Conservation (phyloP, 2,888 invertebrate genomes). For the Mesochorus sp. region DNA sequence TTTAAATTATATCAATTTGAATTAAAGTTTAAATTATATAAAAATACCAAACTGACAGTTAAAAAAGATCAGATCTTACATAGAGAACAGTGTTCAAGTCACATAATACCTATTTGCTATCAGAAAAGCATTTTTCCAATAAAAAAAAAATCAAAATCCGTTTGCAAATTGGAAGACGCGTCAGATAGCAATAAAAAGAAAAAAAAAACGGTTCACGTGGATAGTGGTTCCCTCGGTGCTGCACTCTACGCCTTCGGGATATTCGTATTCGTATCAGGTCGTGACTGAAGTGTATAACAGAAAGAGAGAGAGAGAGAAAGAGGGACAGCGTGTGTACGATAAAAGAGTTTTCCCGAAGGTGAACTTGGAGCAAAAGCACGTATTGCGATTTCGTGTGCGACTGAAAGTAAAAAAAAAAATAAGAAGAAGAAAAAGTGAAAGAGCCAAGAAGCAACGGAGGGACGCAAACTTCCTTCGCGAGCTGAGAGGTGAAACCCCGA, state of each 20-base stretch:
- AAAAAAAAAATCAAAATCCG: no score
- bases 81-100: no score
- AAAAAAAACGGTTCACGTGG: constrained; percentile 1
- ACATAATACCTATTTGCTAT: no score
- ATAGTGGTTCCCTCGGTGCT: constrained; percentile 6
- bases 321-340: constrained; percentile 11
- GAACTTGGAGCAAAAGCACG: constrained; percentile 51
- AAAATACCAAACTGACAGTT: no score
- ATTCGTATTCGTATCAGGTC: constrained; percentile 53
- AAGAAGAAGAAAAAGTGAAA: constrained; percentile 2
- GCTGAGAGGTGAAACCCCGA: neutral
- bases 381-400: constrained; percentile 43
- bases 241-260: neutral
- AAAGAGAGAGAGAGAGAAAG: no score
- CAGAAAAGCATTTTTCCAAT: no score
- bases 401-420: no score
- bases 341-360: constrained; percentile 52
- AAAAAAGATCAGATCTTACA: no score
- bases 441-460: neutral
- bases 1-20: no score
- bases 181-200: neutral
- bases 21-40: no score
- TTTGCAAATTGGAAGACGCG: constrained; percentile 21
- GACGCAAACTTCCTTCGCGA: constrained; percentile 20
- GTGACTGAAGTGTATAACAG: constrained; percentile 36